Percentiles rank a stretch among this genome's conserved stretches.
Conservation (phyloP, 2,797 vertebrate species). For the Varecia variegata region DNA sequence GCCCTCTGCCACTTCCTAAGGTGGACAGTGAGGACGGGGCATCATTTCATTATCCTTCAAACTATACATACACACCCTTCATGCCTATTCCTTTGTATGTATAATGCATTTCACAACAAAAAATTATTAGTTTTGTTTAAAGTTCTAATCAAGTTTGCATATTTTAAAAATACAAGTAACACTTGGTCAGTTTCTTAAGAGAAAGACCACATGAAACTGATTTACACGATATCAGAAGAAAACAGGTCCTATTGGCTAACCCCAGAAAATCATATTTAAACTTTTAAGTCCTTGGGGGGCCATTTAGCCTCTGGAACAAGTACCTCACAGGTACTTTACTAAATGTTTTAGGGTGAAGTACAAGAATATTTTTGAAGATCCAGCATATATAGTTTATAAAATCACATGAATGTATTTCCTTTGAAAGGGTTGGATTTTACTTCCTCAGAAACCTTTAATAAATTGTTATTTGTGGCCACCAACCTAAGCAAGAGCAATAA, state of each 20-base stretch:
- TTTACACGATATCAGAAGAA: not conserved
- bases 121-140: not conserved
- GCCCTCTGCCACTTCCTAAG: not conserved
- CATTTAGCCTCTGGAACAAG: not conserved
- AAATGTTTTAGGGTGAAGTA: not conserved
- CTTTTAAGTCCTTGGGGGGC: not conserved
- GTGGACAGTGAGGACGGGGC: not conserved
- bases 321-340: not conserved
- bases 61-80: not conserved
- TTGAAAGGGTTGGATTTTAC: not conserved
- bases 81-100: not conserved
- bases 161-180: not conserved
- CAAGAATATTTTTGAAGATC: not conserved
- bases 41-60: not conserved
- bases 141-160: not conserved
- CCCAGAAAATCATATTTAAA: not conserved
- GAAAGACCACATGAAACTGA: slow-evolving; percentile 6
- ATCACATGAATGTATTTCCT: not conserved
- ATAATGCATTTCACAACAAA: not conserved
- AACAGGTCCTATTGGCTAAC: not conserved
- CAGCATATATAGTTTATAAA: not conserved
- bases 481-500: not conserved
- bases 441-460: not conserved
- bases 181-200: not conserved
- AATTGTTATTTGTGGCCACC: not conserved